Evolutionary conservation across 2,113 vertebrate genomes (phyloP), one percentile per base, ranked within the genome.

Genomic region (Hassar affinis): DNA sequence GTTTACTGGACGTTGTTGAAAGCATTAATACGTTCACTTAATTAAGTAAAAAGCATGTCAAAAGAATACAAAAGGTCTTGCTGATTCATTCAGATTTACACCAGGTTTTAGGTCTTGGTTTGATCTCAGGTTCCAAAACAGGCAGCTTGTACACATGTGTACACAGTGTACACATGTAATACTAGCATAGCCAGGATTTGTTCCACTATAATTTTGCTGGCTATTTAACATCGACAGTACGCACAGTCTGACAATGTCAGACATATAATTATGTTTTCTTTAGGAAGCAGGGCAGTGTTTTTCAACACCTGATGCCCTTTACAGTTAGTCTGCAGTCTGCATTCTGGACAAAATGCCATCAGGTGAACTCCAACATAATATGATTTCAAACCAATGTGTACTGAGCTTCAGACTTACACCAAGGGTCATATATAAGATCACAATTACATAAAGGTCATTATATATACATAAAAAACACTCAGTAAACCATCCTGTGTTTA

Each of bases 401-500:
- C 80, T 59, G 35, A 17, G 25, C 7, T 82, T 20, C 80, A 61
- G 80, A 62, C 42, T 30, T 35, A 9, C 9, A 22, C 15, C 38
- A 18, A 72, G 45, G 52, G 25, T 56, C 42, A 27, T 35, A 45
- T 56, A 33, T 74, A 51, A 14, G n/a, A n/a, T n/a, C n/a, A n/a
- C n/a, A n/a, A n/a, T n/a, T 71, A 12, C 35, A 45, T 68, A 38
- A 62, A 59, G 38, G 38, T 42, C 38, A 42, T 42, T 42, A 3
- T 42, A 45, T 56, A 33, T 74, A 51, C 10, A 57, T 2, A 5
- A 51, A 30, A 77, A 64, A 25, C 38, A 49, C 75, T 35, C 14
- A 11, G 14, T 56, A 42, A 80, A 8, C 59, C 62, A 79, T 9
- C 15, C 52, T 14, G 85, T 61, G 30, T 54, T 92, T 86, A 93